Base-by-base conservation (phyloP, 2,888 invertebrate species). In the Tinea semifulvella region DNA sequence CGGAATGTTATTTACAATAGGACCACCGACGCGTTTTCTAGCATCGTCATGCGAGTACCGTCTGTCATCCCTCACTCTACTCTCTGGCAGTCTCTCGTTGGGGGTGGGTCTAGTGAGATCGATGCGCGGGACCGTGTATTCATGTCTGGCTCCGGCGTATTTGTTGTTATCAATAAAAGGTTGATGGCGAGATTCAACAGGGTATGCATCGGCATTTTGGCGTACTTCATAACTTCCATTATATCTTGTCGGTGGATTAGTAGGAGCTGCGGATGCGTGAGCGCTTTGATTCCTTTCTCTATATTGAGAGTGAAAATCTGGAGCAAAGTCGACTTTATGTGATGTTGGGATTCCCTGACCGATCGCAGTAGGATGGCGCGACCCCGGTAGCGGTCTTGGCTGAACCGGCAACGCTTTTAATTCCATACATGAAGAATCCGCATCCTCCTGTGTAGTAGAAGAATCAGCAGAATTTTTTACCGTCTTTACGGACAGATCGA, bases 401-500 rank as follows among this genome's bases (percentile, higher is more conserved):
- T 66, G 68, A 44, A 71, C 48, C 19, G 68, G 52, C 47, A 68
- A 52, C 27, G 57, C 56, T 59, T 76, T 76, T 57, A 54, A 68
- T 50, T 80, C 80, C 48, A 61, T 54, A 6, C 67, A 60, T 16
- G 60, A 65, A 11, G 77, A 77, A 56, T 87, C 86, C 10, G 77
- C 66, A 45, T 86, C 86, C 56, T 89, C 88, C 57, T 86, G 85
- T 10, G 91, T 89, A 1, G 94, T 94, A 0, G 94, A 94, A 0
- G 94, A 94, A 68, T 94, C 94, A 0, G 94, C 93, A 2, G 92
- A 89, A 43, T 93, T 93, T 62, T 92, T 88, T 0, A 94, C 89
- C 1, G 94, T 94, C 66, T 94, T 94, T 38, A 94, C 92, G 0
- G 94, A 94, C 44, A 95, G 80, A 72, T 95, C 95, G 48, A 95